A percentile compares a stretch with the other conserved stretches of the same genome.
phyloP scores from a whole-genome alignment of 2,888 invertebrate genomes.

The Ophion ventricosus region DNA sequence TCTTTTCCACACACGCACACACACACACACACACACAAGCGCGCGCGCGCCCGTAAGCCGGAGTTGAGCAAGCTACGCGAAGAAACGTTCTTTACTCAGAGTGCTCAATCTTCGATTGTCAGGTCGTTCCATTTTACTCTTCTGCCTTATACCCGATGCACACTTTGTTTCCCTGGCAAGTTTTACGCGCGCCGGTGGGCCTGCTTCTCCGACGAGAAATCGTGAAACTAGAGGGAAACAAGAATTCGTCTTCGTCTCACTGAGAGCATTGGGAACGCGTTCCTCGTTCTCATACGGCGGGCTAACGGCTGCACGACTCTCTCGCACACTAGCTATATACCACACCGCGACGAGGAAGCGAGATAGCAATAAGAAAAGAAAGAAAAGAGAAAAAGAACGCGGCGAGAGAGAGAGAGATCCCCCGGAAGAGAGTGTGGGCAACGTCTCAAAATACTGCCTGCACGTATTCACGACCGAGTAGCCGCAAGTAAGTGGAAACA shows the following conservation, averaged over 20 bases:
- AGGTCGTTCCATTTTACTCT: conserved; percentile 43
- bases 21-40: not conserved
- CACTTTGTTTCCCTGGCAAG: conserved; percentile 14
- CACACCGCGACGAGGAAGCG: conserved; percentile 68
- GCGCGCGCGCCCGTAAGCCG: conserved; percentile 5
- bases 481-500: conserved; percentile 78
- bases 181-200: conserved; percentile 2
- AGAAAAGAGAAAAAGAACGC: conserved; percentile 46
- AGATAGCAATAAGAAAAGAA: conserved; percentile 39
- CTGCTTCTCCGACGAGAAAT: conserved; percentile 1
- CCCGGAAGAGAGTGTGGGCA: conserved; percentile 79
- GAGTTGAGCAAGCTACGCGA: conserved; percentile 17
- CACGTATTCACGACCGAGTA: conserved; percentile 66
- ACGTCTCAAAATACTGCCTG: conserved; percentile 76
- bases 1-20: not conserved
- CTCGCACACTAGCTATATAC: conserved; percentile 73
- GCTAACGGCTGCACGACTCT: conserved; percentile 71
- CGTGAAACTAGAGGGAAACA: conserved; percentile 7
- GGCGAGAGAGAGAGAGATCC: conserved; percentile 55
- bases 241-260: conserved; percentile 32
- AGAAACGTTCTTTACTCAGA: conserved; percentile 18
- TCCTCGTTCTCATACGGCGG: conserved; percentile 55
- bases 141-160: conserved; percentile 33
- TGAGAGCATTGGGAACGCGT: conserved; percentile 32
- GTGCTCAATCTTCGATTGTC: conserved; percentile 58